These are phyloP conservation scores for Callipepla squamata DNA, from an alignment of 2,113 vertebrate species.

Conservation along the genomic window DNA sequence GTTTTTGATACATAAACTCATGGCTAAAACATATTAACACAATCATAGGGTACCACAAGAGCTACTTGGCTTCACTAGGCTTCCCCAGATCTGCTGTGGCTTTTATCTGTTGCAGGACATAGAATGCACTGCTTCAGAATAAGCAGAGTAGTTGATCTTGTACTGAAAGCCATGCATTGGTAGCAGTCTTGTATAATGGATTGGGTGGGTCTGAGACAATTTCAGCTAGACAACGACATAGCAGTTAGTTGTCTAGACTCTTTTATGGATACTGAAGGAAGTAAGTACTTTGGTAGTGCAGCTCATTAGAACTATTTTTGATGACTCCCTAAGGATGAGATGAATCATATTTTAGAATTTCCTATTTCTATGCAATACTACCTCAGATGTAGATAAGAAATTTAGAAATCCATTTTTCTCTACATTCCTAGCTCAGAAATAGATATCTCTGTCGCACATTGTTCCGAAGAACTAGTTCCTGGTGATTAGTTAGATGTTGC, in stretches of 20 bases:
- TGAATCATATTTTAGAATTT: constrained; percentile 7
- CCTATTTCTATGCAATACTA: not conserved
- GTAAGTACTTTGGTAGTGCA: not conserved
- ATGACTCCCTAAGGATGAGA: constrained; percentile 5
- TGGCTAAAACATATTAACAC: not conserved
- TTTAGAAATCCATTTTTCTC: not conserved
- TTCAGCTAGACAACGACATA: not conserved
- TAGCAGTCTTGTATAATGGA: not conserved
- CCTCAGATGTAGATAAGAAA: not conserved
- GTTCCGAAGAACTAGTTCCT: not conserved
- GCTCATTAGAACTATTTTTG: constrained; percentile 1
- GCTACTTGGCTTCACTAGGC: not conserved
- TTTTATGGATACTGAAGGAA: not conserved
- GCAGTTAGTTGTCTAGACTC: not conserved
- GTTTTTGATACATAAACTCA: not conserved
- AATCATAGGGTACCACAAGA: not conserved
- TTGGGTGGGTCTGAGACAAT: not conserved
- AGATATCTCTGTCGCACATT: not conserved
- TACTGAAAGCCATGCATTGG: not conserved
- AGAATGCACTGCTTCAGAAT: not conserved
- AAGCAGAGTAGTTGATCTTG: not conserved
- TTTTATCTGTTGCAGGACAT: not conserved
- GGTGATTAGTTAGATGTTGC: not conserved
- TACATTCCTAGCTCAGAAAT: not conserved
- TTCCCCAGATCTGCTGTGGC: not conserved